Percentiles rank a stretch among this genome's conserved stretches.
phyloP scores from a whole-genome alignment of 2,888 invertebrate genomes.

The Galerucella pusilla region DNA sequence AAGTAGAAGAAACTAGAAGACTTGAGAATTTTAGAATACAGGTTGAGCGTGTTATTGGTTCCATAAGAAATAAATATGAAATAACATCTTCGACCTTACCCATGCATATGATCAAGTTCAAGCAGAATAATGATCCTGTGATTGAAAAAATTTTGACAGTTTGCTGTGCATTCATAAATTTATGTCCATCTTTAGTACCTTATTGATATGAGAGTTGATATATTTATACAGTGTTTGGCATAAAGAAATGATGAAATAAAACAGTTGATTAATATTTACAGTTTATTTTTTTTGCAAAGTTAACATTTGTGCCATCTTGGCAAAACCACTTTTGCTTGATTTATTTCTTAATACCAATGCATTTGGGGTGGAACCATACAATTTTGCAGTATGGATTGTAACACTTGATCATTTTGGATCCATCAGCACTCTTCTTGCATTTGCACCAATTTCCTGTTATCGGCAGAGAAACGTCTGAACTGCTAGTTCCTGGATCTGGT shows the following conservation, averaged over 20 bases:
- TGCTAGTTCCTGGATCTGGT: not conserved
- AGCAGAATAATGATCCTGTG: conserved; percentile 4
- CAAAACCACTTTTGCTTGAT: conserved; percentile 15
- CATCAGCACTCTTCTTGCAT: conserved; percentile 35
- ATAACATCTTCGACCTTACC: no score
- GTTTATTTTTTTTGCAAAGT: conserved; percentile 6
- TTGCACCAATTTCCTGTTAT: conserved; percentile 25
- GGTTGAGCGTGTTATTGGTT: not conserved
- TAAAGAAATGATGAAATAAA: conserved; percentile 12
- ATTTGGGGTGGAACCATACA: conserved; percentile 97
- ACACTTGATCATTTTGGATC: conserved; percentile 78
- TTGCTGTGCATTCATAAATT: conserved; percentile 17
- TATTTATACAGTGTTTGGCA: not conserved
- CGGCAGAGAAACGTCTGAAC: no score
- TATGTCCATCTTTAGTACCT: conserved; percentile 2
- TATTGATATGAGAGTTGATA: conserved; percentile 1
- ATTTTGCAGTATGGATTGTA: conserved; percentile 86
- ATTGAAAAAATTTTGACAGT: conserved; percentile 11
- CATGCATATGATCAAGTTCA: no score
- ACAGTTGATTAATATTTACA: conserved; percentile 6
- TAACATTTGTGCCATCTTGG: conserved; percentile 5
- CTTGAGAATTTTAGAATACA: conserved; percentile 11
- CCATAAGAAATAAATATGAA: no score
- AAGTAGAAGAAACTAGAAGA: conserved; percentile 12
- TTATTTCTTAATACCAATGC: conserved; percentile 74